A percentile compares a stretch with the other conserved stretches of the same genome.
Conservation (phyloP, 35 echinoderm and acorn worm species). For the Acanthaster planci region DNA sequence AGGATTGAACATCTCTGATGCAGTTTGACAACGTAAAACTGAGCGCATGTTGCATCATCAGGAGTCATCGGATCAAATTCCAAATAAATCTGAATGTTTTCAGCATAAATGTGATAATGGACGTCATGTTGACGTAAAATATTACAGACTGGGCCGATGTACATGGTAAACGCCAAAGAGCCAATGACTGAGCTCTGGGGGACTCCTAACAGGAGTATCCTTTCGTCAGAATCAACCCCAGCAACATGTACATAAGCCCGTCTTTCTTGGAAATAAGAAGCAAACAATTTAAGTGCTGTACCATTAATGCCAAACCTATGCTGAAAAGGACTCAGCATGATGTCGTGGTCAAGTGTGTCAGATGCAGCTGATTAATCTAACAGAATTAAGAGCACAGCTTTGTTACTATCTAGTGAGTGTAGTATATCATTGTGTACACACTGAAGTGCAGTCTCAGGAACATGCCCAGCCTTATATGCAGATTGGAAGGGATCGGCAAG, state of each 20-base stretch:
- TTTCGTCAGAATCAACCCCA: neutral
- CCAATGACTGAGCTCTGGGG: neutral
- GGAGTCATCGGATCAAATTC: too few species aligned
- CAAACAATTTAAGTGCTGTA: neutral
- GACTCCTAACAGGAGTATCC: neutral
- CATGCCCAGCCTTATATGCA: neutral
- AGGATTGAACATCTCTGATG: neutral
- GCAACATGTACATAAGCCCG: neutral
- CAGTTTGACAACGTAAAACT: neutral
- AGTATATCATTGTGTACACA: neutral
- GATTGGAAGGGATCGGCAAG: slow-evolving; percentile 3
- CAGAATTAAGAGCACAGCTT: neutral
- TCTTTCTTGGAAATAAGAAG: neutral
- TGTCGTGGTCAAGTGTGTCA: neutral
- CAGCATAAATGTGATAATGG: too few species aligned
- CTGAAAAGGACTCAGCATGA: neutral
- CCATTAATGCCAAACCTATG: neutral
- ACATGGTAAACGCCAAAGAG: neutral
- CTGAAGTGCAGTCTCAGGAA: neutral
- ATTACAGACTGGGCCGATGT: neutral
- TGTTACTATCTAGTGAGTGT: neutral
- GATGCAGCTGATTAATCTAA: too few species aligned
- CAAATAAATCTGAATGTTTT: too few species aligned
- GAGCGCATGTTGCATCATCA: neutral
- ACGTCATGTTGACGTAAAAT: too few species aligned